Conservation (phyloP, 2,888 invertebrate genomes). For the Parapristionchus giblindavisi region DNA sequence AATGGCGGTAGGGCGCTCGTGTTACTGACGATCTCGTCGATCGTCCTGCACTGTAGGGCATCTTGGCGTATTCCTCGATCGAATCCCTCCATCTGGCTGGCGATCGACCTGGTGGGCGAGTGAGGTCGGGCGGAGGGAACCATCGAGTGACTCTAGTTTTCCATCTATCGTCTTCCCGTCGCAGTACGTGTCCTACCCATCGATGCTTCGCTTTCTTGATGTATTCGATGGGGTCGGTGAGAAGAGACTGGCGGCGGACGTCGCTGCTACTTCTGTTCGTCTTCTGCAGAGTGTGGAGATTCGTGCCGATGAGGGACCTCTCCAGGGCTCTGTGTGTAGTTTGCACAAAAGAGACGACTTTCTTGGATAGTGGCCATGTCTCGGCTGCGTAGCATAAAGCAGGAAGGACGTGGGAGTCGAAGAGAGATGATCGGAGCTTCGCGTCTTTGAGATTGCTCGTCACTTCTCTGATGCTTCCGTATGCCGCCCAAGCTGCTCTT, state of each 20-base stretch:
- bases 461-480: neutral
- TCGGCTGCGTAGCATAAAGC: slow-evolving; percentile 20
- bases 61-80: too few species aligned
- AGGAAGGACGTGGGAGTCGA: slow-evolving; percentile 12
- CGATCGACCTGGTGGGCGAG: too few species aligned
- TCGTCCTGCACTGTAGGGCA: too few species aligned
- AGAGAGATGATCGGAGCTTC: slow-evolving; percentile 10
- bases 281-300: neutral
- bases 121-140: too few species aligned
- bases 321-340: slow-evolving; percentile 9
- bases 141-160: too few species aligned
- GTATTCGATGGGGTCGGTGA: neutral
- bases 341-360: neutral
- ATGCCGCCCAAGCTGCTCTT: slow-evolving; percentile 9
- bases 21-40: too few species aligned
- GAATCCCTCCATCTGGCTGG: too few species aligned
- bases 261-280: neutral
- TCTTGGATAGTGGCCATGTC: neutral
- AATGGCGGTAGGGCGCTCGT: too few species aligned
- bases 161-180: too few species aligned
- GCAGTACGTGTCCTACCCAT: too few species aligned
- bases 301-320: neutral
- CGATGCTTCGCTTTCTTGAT: too few species aligned
- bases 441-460: neutral
- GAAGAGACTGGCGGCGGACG: neutral